Evolutionary conservation across 1,140 invertebrate genomes (phyloP).

Genomic region (Drosophila oshimai): DNA sequence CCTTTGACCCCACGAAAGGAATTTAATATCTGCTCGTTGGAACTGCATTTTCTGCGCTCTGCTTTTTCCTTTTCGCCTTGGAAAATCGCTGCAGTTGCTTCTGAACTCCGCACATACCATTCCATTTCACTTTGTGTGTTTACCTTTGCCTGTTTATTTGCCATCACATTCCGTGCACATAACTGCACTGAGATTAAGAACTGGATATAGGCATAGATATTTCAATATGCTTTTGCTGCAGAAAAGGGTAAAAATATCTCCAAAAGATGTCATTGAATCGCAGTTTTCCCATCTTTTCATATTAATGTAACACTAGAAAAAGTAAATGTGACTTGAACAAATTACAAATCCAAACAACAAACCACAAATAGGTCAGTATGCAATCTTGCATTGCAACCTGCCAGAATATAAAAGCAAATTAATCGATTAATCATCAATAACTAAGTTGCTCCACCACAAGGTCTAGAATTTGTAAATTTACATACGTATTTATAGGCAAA

Average conservation of each 20-base stretch:
- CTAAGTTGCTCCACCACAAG: slow-evolving; percentile 8
- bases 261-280: neutral
- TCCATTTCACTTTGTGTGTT: slow-evolving; percentile 12
- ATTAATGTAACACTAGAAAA: too few species aligned
- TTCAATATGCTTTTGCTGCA: neutral
- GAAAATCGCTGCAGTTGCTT: slow-evolving; percentile 3
- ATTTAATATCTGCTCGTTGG: slow-evolving; percentile 36
- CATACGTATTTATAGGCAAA: slow-evolving; percentile 3
- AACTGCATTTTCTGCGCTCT: neutral
- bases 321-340: neutral
- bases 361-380: neutral
- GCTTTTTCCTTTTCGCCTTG: neutral
- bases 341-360: neutral
- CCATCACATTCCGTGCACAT: slow-evolving; percentile 28
- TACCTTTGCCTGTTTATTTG: slow-evolving; percentile 28
- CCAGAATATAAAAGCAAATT: neutral
- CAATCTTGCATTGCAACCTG: neutral
- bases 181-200: slow-evolving; percentile 17
- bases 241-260: neutral
- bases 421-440: slow-evolving; percentile 11
- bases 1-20: slow-evolving; percentile 19
- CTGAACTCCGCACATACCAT: neutral
- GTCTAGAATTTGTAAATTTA: slow-evolving; percentile 23
- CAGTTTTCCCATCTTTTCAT: too few species aligned
- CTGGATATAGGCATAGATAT: neutral